Percentiles rank a stretch among this genome's conserved stretches.
Conservation (phyloP, 2,888 invertebrate genomes). For the Chesias legatella region DNA sequence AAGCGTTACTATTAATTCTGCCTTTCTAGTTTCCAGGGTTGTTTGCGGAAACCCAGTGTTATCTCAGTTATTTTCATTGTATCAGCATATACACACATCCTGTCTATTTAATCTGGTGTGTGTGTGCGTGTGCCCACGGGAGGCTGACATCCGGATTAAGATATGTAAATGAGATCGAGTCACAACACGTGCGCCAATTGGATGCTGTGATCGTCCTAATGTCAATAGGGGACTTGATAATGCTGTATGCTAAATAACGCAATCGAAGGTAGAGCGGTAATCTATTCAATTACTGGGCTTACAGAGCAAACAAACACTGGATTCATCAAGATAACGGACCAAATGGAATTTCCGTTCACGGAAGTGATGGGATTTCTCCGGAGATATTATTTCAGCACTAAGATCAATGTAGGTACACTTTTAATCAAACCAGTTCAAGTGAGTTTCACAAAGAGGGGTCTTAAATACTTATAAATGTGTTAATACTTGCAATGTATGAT, state of each 20-base stretch:
- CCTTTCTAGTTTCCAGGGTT: too few relatives aligned
- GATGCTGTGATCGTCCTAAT: slow-evolving; percentile 17
- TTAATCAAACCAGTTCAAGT: too few relatives aligned
- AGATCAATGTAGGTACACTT: too few relatives aligned
- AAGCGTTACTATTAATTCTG: too few relatives aligned
- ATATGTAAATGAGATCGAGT: slow-evolving; percentile 47
- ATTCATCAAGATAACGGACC: too few relatives aligned
- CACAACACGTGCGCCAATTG: slow-evolving; percentile 27
- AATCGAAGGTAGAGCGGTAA: slow-evolving; percentile 17
- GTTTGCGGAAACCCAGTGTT: background rate
- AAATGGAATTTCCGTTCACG: too few relatives aligned
- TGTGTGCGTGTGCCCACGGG: slow-evolving; percentile 28
- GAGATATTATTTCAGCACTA: too few relatives aligned
- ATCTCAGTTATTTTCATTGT: slow-evolving; percentile 17
- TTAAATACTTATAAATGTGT: too few relatives aligned
- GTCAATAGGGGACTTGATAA: slow-evolving; percentile 19
- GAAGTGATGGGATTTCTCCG: too few relatives aligned
- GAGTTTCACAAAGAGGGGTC: too few relatives aligned
- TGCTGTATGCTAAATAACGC: slow-evolving; percentile 17
- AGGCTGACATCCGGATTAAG: slow-evolving; percentile 44
- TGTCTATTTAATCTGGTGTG: slow-evolving; percentile 19
- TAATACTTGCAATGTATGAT: too few relatives aligned
- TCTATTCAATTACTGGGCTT: slow-evolving; percentile 17
- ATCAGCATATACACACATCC: slow-evolving; percentile 13
- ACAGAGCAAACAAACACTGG: slow-evolving; percentile 1